A percentile compares a stretch with the other conserved stretches of the same genome.
phyloP scores from a whole-genome alignment of 2,113 vertebrate genomes.

The human region DNA sequence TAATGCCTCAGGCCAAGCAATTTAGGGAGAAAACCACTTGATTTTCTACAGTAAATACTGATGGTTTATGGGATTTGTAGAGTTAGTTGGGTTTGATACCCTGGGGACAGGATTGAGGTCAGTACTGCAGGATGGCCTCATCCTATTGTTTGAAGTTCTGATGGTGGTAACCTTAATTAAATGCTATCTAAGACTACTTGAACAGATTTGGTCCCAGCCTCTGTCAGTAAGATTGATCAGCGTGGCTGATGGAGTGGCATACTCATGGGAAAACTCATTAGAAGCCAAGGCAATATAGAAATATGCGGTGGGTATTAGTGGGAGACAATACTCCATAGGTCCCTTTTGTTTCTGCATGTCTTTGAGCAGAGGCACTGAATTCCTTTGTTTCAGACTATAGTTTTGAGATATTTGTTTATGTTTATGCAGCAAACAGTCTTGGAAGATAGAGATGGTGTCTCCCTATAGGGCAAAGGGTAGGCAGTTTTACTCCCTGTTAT shows the following conservation, averaged over 20 bases:
- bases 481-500: not conserved
- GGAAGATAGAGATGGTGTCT: not conserved
- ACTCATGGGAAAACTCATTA: not conserved
- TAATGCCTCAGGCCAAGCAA: not conserved
- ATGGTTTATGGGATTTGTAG: not conserved
- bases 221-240: not conserved
- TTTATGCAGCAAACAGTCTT: not conserved
- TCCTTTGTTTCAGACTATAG: not conserved
- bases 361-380: not conserved
- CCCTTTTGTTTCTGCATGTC: not conserved
- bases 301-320: not conserved
- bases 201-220: not conserved
- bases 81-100: not conserved
- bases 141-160: not conserved
- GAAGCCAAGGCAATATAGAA: not conserved
- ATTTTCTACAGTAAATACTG: not conserved
- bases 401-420: not conserved
- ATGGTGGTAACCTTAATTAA: not conserved
- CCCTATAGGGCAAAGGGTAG: not conserved
- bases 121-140: not conserved
- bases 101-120: too few species aligned
- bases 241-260: not conserved
- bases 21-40: slow-evolving; percentile 10
- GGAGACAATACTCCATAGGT: not conserved
- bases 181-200: not conserved